Percentiles rank a stretch among this genome's conserved stretches.
Conservation (phyloP, 2,113 vertebrate species). For the Hylia prasina region DNA sequence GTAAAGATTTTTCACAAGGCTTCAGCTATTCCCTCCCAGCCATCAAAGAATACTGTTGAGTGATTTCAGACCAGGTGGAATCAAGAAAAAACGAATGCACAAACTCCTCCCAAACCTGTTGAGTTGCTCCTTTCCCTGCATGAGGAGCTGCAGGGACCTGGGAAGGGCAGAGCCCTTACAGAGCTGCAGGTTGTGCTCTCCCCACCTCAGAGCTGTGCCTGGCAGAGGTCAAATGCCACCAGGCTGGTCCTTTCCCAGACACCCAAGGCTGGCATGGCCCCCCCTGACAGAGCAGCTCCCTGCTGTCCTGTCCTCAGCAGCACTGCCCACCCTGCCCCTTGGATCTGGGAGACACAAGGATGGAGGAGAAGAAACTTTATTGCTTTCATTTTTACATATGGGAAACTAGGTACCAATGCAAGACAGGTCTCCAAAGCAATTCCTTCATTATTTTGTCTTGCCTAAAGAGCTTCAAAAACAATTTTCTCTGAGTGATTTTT, state of each 20-base stretch:
- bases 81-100: neutral
- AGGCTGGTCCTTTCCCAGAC: neutral
- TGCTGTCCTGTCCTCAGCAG: neutral
- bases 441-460: neutral
- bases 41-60: neutral
- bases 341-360: neutral
- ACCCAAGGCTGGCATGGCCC: neutral
- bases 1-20: constrained; percentile 17
- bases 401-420: neutral
- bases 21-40: neutral
- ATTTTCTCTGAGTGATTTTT: neutral
- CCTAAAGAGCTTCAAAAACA: neutral
- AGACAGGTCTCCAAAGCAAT: neutral
- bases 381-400: neutral
- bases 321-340: neutral
- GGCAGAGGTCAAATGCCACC: neutral
- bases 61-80: neutral
- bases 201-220: neutral
- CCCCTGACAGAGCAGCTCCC: accelerated
- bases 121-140: neutral
- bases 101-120: neutral
- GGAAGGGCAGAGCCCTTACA: accelerated
- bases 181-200: neutral
- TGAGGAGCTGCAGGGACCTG: neutral
- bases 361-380: neutral